Conservation (phyloP, 2,888 invertebrate species). For the Dynastes hyllus region DNA sequence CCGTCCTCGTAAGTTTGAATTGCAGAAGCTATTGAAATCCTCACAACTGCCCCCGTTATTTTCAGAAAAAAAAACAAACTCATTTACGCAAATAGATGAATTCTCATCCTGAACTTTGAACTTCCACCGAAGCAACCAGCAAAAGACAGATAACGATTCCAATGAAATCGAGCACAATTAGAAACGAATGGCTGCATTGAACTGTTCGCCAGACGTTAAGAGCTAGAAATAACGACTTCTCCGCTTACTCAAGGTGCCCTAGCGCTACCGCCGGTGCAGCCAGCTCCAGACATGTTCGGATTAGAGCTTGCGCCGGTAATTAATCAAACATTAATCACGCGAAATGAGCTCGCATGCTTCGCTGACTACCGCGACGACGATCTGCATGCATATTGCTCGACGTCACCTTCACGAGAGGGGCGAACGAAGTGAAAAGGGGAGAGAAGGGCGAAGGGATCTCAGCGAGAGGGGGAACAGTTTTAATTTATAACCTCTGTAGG, state of each 20-base stretch:
- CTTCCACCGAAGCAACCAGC: too few relatives aligned
- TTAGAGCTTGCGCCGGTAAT: constrained; percentile 61
- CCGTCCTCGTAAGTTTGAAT: too few relatives aligned
- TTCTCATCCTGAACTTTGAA: too few relatives aligned
- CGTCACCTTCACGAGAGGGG: constrained; percentile 54
- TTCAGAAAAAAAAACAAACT: too few relatives aligned
- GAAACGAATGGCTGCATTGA: too few relatives aligned
- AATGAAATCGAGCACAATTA: too few relatives aligned
- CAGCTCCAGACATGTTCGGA: constrained; percentile 49
- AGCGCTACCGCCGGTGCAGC: not conserved
- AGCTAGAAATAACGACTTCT: constrained; percentile 50
- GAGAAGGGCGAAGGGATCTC: not conserved
- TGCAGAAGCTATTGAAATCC: too few relatives aligned
- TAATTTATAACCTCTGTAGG: constrained; percentile 52
- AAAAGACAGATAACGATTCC: too few relatives aligned
- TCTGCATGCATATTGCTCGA: constrained; percentile 57
- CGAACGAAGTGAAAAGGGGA: constrained; percentile 17
- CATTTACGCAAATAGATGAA: too few relatives aligned
- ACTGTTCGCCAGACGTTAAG: too few relatives aligned
- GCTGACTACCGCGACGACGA: constrained; percentile 54
- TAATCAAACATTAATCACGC: constrained; percentile 65
- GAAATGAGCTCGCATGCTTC: constrained; percentile 62
- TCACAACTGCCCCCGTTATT: too few relatives aligned
- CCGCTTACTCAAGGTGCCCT: constrained; percentile 48
- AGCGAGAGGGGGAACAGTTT: constrained; percentile 48